Evolutionary conservation across 2,888 invertebrate genomes (phyloP).

Genomic region (Antitype chi): DNA sequence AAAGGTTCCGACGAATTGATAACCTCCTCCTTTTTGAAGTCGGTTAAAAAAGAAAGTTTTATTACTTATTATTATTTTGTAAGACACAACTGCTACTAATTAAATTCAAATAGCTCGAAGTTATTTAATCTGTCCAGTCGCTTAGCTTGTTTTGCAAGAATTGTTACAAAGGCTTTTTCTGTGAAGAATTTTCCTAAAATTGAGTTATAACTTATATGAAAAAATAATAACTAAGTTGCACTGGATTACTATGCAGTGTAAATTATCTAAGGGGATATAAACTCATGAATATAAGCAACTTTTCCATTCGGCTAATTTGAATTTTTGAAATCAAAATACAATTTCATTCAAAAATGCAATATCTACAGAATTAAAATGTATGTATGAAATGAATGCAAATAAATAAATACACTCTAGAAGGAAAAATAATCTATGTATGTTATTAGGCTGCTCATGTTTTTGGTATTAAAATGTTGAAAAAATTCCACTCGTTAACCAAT

Average conservation of each 20-base stretch:
- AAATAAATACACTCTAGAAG: not conserved
- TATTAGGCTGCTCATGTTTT: not conserved
- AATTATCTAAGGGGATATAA: no score
- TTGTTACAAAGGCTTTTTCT: no score
- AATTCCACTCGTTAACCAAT: not conserved
- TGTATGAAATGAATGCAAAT: not conserved
- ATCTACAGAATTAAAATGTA: not conserved
- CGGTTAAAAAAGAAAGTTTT: no score
- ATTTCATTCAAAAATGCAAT: not conserved
- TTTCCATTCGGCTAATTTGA: not conserved
- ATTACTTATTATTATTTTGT: no score
- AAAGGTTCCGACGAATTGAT: no score
- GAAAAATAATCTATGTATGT: not conserved
- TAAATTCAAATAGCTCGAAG: not conserved
- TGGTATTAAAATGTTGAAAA: slow-evolving; percentile 8
- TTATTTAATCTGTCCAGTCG: not conserved
- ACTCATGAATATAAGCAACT: not conserved
- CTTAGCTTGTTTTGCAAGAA: no score
- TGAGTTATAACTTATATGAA: not conserved
- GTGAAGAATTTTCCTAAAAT: no score
- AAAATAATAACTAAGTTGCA: not conserved
- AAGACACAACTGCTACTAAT: not conserved
- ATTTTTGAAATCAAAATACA: not conserved
- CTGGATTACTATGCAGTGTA: no score
- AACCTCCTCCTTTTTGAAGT: no score